Evolutionary conservation across 2,797 vertebrate species (phyloP), one percentile per base, ranked within the genome.

Genomic region (Schizothorax lantsangensis): DNA sequence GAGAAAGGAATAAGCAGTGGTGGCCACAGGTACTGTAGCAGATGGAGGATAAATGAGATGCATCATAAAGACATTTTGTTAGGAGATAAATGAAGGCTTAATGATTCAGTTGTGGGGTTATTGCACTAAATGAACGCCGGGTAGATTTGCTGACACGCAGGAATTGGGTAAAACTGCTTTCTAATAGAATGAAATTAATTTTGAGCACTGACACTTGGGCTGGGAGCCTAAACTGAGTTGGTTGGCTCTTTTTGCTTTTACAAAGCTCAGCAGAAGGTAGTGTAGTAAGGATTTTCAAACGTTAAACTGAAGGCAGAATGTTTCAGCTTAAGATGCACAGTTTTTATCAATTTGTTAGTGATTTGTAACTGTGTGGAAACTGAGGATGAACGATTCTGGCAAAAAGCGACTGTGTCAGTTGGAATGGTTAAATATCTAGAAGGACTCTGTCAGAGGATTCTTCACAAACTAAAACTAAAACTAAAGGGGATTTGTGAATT

Each of bases 21-120:
- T 23, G 52, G 83, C 43, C 30, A 69, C 36, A 79, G 84, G 84
- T 79, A 43, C 75, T 40, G n/a, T 14, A 85, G 52, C 75, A 85
- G 84, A 79, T 85, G 64, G 75, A 45, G 49, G 26, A 45, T 72
- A 43, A 72, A 79, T 71, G 66, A 71, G 66, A 54, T 49, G 80
- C 66, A 71, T 72, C 49, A 23, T 71, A 72, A 79, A 71, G 75
- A 40, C 49, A 71, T 79, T 71, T 40, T 45, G n/a, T 79, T 69
- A 43, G 49, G n/a, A 59, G 66, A 45, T 79, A 72, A 45, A 85
- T 59, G n/a, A 71, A 45, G 59, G 36, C 21, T 59, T 62, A 64
- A 59, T 30, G 54, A 83, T 36, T 83, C 12, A 9, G 72, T 85
- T 54, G 17, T 38, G 11, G 15, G 75, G 49, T 85, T 85, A 19